Percentiles rank a stretch among this genome's conserved stretches.
These are phyloP conservation scores for Scaptomyza graminum DNA, from an alignment of 1,140 invertebrate genomes.

Conservation along the genomic window DNA sequence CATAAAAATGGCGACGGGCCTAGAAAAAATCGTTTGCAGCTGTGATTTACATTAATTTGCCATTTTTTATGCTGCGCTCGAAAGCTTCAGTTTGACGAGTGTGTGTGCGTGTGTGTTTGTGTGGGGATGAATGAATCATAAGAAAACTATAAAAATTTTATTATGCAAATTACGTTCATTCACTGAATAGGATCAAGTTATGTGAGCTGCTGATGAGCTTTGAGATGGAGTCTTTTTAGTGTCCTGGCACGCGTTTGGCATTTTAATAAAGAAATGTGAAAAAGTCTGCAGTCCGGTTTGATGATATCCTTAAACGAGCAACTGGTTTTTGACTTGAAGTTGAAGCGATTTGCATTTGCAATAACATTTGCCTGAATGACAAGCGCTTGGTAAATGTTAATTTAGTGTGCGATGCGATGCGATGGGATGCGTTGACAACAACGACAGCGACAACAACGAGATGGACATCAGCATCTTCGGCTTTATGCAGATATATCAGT, in stretches of 20 bases:
- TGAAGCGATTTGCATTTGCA: conserved; percentile 70
- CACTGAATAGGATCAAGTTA: conserved; percentile 66
- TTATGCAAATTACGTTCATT: conserved; percentile 69
- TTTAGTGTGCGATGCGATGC: conserved; percentile 76
- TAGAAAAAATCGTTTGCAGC: conserved; percentile 50
- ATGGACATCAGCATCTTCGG: conserved; percentile 43
- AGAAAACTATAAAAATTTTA: conserved; percentile 67
- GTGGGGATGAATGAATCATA: conserved; percentile 60
- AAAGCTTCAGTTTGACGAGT: conserved; percentile 50
- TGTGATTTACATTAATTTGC: conserved; percentile 84
- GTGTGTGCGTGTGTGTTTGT: conserved; percentile 10
- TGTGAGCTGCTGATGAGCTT: conserved; percentile 28
- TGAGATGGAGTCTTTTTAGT: conserved; percentile 6
- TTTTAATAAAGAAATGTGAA: conserved; percentile 35
- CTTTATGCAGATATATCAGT: conserved; percentile 80
- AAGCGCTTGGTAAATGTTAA: conserved; percentile 77
- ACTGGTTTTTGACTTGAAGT: conserved; percentile 54
- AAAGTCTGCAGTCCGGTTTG: conserved; percentile 14
- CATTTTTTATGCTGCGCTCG: conserved; percentile 80
- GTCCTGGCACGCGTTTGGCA: conserved; percentile 41
- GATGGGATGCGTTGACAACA: conserved; percentile 39
- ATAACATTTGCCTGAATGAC: conserved; percentile 75
- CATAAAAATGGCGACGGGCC: conserved; percentile 69
- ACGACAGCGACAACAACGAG: conserved; percentile 38
- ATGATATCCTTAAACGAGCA: conserved; percentile 62